Conservation (phyloP, 2,888 invertebrate genomes). For the Parnassius orleans region DNA sequence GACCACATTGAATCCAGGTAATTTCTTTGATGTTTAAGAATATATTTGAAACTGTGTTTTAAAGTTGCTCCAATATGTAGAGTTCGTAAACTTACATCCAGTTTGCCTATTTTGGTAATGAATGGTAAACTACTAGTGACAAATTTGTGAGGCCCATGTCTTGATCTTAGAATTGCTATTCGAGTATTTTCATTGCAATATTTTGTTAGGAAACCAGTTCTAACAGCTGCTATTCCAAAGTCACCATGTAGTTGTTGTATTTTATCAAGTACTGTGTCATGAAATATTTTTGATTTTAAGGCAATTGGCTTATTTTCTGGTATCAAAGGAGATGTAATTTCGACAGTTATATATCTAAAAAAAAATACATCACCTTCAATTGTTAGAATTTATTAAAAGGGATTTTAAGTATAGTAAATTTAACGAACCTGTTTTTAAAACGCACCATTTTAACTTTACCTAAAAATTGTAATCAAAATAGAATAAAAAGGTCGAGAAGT, state of each 20-base stretch:
- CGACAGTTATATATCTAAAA: conserved; percentile 85
- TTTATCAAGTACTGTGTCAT: conserved; percentile 80
- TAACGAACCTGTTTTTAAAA: conserved; percentile 82
- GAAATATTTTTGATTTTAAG: conserved; percentile 77
- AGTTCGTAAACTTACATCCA: conserved; percentile 82
- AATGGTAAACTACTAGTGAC: conserved; percentile 85
- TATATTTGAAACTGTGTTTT: conserved; percentile 88
- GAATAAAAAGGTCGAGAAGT: too few species aligned
- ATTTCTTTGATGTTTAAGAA: conserved; percentile 84
- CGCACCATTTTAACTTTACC: conserved; percentile 76
- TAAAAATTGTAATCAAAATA: too few species aligned
- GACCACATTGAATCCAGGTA: conserved; percentile 84
- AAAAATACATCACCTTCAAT: conserved; percentile 2
- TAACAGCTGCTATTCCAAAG: conserved; percentile 86
- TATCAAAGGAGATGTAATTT: conserved; percentile 78
- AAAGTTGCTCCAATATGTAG: conserved; percentile 89
- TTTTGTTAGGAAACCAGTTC: conserved; percentile 87
- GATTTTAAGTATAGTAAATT: not conserved
- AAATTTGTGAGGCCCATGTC: conserved; percentile 88
- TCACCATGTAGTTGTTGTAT: conserved; percentile 88
- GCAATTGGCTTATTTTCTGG: conserved; percentile 70
- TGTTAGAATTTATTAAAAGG: not conserved
- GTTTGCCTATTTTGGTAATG: conserved; percentile 84
- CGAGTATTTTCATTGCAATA: conserved; percentile 89
- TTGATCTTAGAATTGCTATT: conserved; percentile 85